A percentile compares a stretch with the other conserved stretches of the same genome.
phyloP scores from a whole-genome alignment of 2,113 vertebrate genomes.

The Gavialis gangeticus region DNA sequence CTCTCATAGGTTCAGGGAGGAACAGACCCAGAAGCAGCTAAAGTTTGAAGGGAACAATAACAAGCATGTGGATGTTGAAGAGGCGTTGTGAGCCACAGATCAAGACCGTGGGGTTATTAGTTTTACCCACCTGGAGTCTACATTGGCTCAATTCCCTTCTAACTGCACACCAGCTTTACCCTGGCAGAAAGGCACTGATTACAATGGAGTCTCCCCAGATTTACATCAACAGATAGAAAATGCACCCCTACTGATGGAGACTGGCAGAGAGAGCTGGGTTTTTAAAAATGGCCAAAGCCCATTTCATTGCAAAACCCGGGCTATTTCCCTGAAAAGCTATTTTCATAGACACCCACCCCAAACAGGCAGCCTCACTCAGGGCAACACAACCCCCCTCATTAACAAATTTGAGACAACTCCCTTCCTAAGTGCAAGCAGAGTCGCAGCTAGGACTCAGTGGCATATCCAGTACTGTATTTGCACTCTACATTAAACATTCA shows the following conservation, averaged over 20 bases:
- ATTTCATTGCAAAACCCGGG: background rate
- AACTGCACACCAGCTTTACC: background rate
- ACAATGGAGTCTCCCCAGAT: background rate
- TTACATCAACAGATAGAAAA: background rate
- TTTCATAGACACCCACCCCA: background rate
- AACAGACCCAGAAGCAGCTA: background rate
- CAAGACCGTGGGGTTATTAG: background rate
- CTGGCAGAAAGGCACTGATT: background rate
- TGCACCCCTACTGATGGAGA: background rate
- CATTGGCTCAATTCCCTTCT: background rate
- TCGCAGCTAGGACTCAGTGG: slow-evolving; percentile 9
- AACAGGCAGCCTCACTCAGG: background rate
- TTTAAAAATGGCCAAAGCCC: background rate
- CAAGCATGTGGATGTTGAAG: background rate
- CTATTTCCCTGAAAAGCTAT: background rate
- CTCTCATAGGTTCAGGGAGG: background rate
- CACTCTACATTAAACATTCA: slow-evolving; percentile 35
- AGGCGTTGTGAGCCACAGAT: background rate
- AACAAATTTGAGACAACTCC: background rate
- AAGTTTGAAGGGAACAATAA: background rate
- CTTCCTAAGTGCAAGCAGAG: too few relatives aligned
- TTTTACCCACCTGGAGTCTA: background rate
- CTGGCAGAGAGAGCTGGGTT: background rate
- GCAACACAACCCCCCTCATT: background rate
- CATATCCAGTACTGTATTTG: background rate